A percentile compares a stretch with the other conserved stretches of the same genome.
Evolutionary conservation across 2,888 invertebrate genomes (phyloP).

Genomic region (Endotricha flammealis): DNA sequence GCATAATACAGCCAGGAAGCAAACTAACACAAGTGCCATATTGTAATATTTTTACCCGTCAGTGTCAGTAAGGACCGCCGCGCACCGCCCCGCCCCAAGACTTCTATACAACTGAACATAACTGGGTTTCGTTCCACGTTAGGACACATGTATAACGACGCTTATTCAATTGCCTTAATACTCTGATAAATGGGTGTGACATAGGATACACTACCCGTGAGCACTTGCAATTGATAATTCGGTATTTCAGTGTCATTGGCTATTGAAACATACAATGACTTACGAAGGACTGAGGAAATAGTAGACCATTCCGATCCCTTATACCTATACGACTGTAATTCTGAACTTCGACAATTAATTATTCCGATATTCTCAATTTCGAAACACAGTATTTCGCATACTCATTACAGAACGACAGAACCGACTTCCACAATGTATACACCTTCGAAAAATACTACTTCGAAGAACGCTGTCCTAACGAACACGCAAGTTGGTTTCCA

Average conservation of each 20-base stretch:
- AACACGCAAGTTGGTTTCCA: too few relatives aligned
- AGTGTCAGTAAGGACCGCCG: background rate
- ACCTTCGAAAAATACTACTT: too few relatives aligned
- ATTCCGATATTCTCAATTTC: too few relatives aligned
- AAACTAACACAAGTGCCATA: slow-evolving; percentile 2
- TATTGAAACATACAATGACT: too few relatives aligned
- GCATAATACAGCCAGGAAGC: slow-evolving; percentile 9
- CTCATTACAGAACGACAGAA: too few relatives aligned
- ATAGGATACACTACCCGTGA: background rate
- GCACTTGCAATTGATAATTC: background rate
- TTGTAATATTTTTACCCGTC: background rate
- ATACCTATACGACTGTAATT: too few relatives aligned
- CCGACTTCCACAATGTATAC: too few relatives aligned
- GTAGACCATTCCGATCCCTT: too few relatives aligned
- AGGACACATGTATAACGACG: slow-evolving; percentile 22
- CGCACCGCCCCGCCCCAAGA: background rate
- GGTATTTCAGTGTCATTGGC: background rate
- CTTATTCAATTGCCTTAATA: slow-evolving; percentile 67
- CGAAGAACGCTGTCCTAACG: too few relatives aligned
- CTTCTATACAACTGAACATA: background rate
- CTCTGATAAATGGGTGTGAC: slow-evolving; percentile 48
- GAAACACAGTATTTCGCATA: too few relatives aligned
- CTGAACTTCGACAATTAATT: too few relatives aligned
- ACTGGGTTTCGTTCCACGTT: background rate
- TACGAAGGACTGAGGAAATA: background rate